phyloP scores from a whole-genome alignment of 2,113 vertebrate genomes.

The Herpetotheres cachinnans region DNA sequence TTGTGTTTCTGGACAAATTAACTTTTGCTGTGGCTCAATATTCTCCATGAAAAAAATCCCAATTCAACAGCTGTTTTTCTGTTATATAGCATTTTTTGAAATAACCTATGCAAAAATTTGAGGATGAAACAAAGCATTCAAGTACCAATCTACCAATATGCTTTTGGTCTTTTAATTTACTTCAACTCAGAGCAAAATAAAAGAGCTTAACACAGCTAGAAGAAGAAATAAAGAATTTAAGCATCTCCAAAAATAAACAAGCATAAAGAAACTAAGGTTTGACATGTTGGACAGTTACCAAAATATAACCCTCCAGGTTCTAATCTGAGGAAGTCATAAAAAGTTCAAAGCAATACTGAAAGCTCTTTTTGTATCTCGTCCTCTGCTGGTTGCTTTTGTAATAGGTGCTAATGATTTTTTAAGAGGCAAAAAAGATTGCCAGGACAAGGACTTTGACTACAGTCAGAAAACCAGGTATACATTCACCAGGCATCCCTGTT shows the following conservation, averaged over 20 bases:
- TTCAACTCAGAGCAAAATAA: neutral
- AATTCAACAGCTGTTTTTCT: neutral
- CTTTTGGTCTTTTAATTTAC: neutral
- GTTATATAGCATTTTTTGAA: neutral
- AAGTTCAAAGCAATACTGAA: neutral
- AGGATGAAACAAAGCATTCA: neutral
- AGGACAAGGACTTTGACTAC: neutral
- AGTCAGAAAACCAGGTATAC: neutral
- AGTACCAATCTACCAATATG: neutral
- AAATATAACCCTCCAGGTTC: neutral
- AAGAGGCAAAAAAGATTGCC: neutral
- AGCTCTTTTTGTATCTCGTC: neutral
- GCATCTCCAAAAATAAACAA: neutral
- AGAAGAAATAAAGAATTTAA: neutral
- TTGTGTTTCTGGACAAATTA: neutral
- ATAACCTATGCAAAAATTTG: neutral
- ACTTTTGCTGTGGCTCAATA: neutral
- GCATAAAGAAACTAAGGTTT: neutral
- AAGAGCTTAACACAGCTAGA: neutral
- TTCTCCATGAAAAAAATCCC: neutral
- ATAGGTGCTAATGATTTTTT: neutral
- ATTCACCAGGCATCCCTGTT: neutral
- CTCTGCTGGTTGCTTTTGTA: neutral
- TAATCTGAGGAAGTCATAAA: neutral
- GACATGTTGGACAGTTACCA: neutral